phyloP scores from a whole-genome alignment of 2,113 vertebrate genomes.

The Dicrurus megarhynchus region DNA sequence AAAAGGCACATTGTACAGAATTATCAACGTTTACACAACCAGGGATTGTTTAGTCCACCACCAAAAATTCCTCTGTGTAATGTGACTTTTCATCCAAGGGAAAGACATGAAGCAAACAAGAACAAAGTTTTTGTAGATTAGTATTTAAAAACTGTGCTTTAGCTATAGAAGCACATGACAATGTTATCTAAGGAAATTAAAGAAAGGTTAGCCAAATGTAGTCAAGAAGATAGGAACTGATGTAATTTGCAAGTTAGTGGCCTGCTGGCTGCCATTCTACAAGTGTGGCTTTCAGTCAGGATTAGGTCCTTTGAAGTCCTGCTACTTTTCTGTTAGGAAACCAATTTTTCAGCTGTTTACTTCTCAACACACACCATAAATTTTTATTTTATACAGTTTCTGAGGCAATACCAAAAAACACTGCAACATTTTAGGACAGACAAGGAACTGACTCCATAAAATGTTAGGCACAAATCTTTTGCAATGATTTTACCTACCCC shows the following conservation, averaged over 20 bases:
- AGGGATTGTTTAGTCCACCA: neutral
- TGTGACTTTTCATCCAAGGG: neutral
- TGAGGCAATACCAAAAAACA: neutral
- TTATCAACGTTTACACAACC: neutral
- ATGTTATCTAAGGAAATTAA: neutral
- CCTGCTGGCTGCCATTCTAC: neutral
- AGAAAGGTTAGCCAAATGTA: neutral
- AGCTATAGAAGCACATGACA: slow-evolving; percentile 28
- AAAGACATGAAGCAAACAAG: neutral
- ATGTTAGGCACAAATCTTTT: neutral
- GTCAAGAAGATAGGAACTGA: neutral
- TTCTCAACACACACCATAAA: neutral
- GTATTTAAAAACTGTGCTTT: neutral
- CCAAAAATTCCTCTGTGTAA: neutral
- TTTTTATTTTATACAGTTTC: neutral
- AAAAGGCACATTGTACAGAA: slow-evolving; percentile 41
- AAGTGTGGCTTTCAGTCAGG: neutral
- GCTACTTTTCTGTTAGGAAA: neutral
- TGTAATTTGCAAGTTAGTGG: neutral
- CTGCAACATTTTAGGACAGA: neutral
- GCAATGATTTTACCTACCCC: neutral
- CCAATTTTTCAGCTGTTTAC: neutral
- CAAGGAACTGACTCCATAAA: neutral
- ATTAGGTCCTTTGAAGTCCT: neutral
- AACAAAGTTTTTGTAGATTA: slow-evolving; percentile 4